These are phyloP conservation scores for Zingel zingel DNA, from an alignment of 2,113 vertebrate species.

Conservation along the genomic window DNA sequence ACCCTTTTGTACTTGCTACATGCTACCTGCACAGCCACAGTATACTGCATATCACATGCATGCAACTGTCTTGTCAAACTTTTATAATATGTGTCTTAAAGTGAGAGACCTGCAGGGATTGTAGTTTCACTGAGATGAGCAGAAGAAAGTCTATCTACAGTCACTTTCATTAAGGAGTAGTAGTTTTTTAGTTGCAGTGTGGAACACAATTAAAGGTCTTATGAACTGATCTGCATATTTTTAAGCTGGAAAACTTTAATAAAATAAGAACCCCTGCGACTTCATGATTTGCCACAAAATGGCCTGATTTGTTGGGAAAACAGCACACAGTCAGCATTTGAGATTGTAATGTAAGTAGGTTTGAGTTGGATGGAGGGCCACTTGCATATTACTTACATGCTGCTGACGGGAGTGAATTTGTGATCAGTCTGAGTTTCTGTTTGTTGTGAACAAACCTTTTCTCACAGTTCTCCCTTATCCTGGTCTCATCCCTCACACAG, in stretches of 20 bases:
- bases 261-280: neutral
- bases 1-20: neutral
- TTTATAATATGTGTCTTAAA: neutral
- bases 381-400: conserved; percentile 16
- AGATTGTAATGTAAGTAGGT: conserved; percentile 6
- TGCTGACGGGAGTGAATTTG: conserved; percentile 24
- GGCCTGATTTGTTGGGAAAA: conserved; percentile 3
- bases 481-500: conserved; percentile 27
- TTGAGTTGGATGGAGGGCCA: neutral
- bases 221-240: neutral
- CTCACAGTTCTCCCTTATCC: conserved; percentile 33
- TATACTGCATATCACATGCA: neutral
- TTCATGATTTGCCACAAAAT: neutral
- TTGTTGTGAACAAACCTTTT: conserved; percentile 58
- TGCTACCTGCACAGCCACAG: neutral
- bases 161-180: neutral
- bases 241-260: neutral
- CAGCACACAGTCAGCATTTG: neutral
- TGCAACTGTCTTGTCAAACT: neutral
- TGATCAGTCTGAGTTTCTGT: conserved; percentile 60
- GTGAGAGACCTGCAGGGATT: neutral
- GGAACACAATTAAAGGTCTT: neutral
- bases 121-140: neutral
- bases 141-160: neutral
- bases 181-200: neutral